Evolutionary conservation across 2,797 vertebrate species (phyloP).

Genomic region (Pangasius larnaudii): DNA sequence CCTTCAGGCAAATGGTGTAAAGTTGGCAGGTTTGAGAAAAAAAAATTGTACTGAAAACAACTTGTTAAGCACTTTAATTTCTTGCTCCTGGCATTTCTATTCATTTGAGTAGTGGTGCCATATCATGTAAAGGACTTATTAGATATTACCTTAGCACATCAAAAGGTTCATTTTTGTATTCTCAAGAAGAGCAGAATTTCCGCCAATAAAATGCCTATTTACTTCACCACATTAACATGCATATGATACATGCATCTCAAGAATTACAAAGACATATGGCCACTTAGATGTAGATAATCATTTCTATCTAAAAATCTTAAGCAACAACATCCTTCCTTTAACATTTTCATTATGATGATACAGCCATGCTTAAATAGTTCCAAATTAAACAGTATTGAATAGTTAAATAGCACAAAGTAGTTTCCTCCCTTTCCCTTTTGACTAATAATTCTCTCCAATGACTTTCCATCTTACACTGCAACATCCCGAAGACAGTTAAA

Average conservation of each 20-base stretch:
- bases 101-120: background rate
- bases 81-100: background rate
- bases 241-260: background rate
- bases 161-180: background rate
- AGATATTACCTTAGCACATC: background rate
- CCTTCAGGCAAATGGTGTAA: slow-evolving; percentile 17
- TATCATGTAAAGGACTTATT: background rate
- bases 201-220: slow-evolving; percentile 44
- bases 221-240: slow-evolving; percentile 32
- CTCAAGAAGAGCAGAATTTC: slow-evolving; percentile 35
- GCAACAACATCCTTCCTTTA: background rate
- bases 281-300: slow-evolving; percentile 8
- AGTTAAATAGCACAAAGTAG: background rate
- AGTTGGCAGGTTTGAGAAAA: background rate
- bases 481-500: background rate
- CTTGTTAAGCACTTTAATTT: slow-evolving; percentile 18
- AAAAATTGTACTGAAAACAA: slow-evolving; percentile 39
- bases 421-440: background rate
- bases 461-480: background rate
- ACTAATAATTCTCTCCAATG: background rate
- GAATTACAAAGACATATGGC: slow-evolving; percentile 34
- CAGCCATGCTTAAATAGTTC: background rate
- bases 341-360: background rate
- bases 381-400: background rate
- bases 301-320: background rate